These are phyloP conservation scores for Cryptus viduatorius DNA, from an alignment of 2,888 invertebrate genomes.

Conservation along the genomic window DNA sequence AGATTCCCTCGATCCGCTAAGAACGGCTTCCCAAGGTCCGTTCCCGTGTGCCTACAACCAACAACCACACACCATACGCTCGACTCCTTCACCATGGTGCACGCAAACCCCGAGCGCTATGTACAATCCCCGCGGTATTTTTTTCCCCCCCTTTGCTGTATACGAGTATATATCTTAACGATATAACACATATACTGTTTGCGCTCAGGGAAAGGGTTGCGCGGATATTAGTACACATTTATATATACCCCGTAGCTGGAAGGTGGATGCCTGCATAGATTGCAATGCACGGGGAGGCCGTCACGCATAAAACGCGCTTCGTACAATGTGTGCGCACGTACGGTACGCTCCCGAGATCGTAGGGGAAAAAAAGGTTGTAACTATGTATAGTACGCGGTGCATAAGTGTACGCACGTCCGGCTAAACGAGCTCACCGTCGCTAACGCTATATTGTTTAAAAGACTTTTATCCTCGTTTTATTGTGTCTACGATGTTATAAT, in stretches of 20 bases:
- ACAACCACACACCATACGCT: constrained; percentile 56
- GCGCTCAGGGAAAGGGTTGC: not conserved
- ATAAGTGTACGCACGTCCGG: constrained; percentile 76
- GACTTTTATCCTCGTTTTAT: constrained; percentile 77
- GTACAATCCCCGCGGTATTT: constrained; percentile 36
- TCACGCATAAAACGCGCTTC: constrained; percentile 10
- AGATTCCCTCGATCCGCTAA: constrained; percentile 85
- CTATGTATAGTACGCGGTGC: constrained; percentile 58
- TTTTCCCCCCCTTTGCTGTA: too few relatives aligned
- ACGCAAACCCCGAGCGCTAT: constrained; percentile 52
- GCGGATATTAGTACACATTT: constrained; percentile 1
- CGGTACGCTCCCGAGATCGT: constrained; percentile 61
- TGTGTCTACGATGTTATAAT: constrained; percentile 77
- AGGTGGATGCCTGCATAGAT: not conserved
- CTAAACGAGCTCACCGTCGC: constrained; percentile 72
- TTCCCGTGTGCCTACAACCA: constrained; percentile 68
- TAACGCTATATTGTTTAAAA: constrained; percentile 79
- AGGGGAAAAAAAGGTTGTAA: constrained; percentile 37
- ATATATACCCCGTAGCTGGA: not conserved
- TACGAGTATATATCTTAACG: constrained; percentile 4
- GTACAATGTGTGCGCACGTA: constrained; percentile 34
- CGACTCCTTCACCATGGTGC: constrained; percentile 35
- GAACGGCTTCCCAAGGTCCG: constrained; percentile 82
- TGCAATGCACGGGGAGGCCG: not conserved
- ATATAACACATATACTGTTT: not conserved